A percentile compares a stretch with the other conserved stretches of the same genome.
These are phyloP conservation scores for Bombus pyrosoma DNA, from an alignment of 1,140 invertebrate genomes.

Conservation along the genomic window DNA sequence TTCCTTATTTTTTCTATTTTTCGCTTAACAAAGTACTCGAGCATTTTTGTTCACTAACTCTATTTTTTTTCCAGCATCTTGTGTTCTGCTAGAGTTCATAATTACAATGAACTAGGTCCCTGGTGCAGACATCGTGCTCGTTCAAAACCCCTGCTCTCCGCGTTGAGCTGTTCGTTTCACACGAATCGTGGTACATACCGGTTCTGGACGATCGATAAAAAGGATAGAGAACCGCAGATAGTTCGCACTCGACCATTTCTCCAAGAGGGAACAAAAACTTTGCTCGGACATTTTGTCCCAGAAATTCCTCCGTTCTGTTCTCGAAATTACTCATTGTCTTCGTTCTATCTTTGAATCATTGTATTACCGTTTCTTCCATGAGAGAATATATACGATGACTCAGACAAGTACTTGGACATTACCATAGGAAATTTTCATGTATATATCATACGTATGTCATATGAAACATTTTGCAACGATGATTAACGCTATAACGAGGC, in stretches of 20 bases:
- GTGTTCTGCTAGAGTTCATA: not conserved
- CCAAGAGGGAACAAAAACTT: not conserved
- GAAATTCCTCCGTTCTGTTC: too few species aligned
- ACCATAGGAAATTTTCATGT: not conserved
- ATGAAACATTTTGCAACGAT: too few species aligned
- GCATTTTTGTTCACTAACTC: not conserved
- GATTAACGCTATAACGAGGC: too few species aligned
- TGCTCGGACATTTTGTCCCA: not conserved
- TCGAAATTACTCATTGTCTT: not conserved
- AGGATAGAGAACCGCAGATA: constrained; percentile 47
- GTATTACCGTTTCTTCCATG: too few species aligned
- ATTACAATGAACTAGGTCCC: constrained; percentile 4
- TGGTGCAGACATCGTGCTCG: constrained; percentile 4
- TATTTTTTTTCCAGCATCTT: not conserved
- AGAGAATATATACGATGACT: too few species aligned
- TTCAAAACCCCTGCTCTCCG: constrained; percentile 9
- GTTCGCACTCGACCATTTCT: not conserved
- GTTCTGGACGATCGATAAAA: constrained; percentile 62
- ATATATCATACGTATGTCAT: too few species aligned
- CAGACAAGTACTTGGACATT: not conserved
- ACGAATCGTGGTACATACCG: constrained; percentile 51
- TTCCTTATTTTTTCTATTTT: not conserved
- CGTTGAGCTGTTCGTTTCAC: constrained; percentile 36
- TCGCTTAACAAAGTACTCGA: not conserved
- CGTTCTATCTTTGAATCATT: too few species aligned